Evolutionary conservation across 2,888 invertebrate species (phyloP).

Genomic region (Oasisia sp.): DNA sequence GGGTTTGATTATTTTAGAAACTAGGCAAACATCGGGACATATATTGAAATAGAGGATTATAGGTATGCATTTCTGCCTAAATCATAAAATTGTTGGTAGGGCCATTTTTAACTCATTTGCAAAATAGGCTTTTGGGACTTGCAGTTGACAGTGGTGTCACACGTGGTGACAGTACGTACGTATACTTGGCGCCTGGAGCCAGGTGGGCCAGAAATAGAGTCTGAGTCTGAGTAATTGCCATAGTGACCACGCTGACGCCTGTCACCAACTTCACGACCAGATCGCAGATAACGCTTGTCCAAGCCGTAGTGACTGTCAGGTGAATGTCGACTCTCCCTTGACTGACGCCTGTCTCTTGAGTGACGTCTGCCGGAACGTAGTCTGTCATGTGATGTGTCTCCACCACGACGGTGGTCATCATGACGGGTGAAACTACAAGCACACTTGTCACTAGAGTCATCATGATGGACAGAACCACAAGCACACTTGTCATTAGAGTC

Average conservation of each 20-base stretch:
- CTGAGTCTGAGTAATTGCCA: neutral
- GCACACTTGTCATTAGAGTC: too few relatives aligned
- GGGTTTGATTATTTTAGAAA: too few relatives aligned
- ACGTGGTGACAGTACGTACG: neutral
- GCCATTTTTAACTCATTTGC: too few relatives aligned
- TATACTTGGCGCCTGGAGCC: neutral
- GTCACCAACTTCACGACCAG: neutral
- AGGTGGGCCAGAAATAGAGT: neutral
- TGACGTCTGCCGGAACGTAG: neutral
- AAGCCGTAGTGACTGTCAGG: neutral
- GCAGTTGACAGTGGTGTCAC: too few relatives aligned
- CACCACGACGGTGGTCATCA: neutral
- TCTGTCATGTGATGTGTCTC: neutral
- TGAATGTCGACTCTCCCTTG: neutral
- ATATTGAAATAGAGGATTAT: too few relatives aligned
- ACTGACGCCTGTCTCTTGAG: neutral
- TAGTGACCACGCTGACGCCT: neutral
- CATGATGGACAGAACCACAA: too few relatives aligned
- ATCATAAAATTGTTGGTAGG: too few relatives aligned
- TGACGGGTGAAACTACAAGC: neutral
- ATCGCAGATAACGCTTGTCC: neutral
- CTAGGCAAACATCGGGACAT: too few relatives aligned
- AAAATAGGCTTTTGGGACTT: too few relatives aligned
- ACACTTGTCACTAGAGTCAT: neutral
- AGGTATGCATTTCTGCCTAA: too few relatives aligned